phyloP scores from a whole-genome alignment of 37 sponge, comb jelly and placozoan genomes.

The Chondrilla cf. caribensis region DNA sequence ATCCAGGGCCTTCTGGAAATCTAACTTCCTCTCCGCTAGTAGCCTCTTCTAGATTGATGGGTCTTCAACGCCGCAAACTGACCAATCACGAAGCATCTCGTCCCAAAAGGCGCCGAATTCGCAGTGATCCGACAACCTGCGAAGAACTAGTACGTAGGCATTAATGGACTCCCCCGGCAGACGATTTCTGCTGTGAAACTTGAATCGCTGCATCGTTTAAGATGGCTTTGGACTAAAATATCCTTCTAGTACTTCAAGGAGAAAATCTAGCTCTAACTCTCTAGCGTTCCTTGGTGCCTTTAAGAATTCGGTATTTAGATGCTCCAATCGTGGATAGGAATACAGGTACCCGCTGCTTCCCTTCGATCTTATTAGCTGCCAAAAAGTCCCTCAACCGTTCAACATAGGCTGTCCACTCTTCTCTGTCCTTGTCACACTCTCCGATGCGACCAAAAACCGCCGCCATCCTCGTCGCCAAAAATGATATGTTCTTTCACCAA shows the following conservation, averaged over 20 bases:
- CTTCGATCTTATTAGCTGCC: no score
- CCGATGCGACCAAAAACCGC: no score
- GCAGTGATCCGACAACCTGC: not conserved
- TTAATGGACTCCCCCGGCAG: not conserved
- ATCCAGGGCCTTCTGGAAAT: not conserved
- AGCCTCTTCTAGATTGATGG: not conserved
- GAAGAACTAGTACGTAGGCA: not conserved
- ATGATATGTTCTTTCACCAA: no score
- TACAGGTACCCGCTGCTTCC: no score
- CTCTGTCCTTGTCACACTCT: no score
- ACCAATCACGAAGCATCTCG: not conserved
- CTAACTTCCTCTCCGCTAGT: not conserved
- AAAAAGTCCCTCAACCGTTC: no score
- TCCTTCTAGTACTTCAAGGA: not conserved
- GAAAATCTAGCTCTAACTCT: no score
- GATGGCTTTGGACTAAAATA: not conserved
- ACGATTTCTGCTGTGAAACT: not conserved
- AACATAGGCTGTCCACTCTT: no score
- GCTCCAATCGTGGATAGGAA: no score
- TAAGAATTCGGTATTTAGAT: no score
- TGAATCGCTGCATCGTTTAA: not conserved
- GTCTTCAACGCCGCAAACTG: not conserved
- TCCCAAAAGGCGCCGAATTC: not conserved
- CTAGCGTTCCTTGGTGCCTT: no score
- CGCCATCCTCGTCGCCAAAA: no score